Evolutionary conservation across 1,140 invertebrate genomes (phyloP).

Genomic region (Drosophila melanica): DNA sequence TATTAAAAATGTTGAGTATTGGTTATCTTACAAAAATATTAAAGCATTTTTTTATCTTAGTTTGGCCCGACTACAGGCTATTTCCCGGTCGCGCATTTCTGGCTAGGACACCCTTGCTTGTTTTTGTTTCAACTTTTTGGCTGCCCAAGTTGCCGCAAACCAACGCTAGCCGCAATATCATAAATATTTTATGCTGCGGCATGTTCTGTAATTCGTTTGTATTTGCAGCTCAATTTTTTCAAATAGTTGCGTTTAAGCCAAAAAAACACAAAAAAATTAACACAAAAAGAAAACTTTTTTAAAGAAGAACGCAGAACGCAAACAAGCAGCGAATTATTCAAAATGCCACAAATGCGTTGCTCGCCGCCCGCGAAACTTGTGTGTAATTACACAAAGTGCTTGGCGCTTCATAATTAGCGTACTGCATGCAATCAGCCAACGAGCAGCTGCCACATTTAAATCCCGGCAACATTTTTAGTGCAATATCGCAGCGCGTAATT

Average conservation of each 20-base stretch:
- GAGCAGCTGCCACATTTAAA: slow-evolving; percentile 46
- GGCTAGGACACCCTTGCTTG: background rate
- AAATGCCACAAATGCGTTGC: slow-evolving; percentile 34
- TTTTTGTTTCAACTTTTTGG: slow-evolving; percentile 34
- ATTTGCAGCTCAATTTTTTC: slow-evolving; percentile 37
- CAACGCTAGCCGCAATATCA: slow-evolving; percentile 65
- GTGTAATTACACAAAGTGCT: slow-evolving; percentile 75
- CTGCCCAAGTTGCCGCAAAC: slow-evolving; percentile 61
- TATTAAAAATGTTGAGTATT: too few species aligned
- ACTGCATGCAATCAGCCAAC: slow-evolving; percentile 29
- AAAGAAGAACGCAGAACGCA: slow-evolving; percentile 18
- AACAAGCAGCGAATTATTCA: slow-evolving; percentile 60
- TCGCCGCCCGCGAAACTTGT: slow-evolving; percentile 28
- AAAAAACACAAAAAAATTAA: too few species aligned
- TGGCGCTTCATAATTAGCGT: slow-evolving; percentile 60
- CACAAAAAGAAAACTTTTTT: background rate
- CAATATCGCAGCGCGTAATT: slow-evolving; percentile 20
- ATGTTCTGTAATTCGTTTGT: slow-evolving; percentile 42
- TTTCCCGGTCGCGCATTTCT: background rate
- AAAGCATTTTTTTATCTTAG: background rate
- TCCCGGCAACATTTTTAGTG: slow-evolving; percentile 45
- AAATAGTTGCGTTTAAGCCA: slow-evolving; percentile 50
- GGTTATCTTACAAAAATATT: too few species aligned
- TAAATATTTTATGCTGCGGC: slow-evolving; percentile 78
- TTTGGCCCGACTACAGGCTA: background rate